Evolutionary conservation across 2,113 vertebrate genomes (phyloP), one percentile per base, ranked within the genome.

Genomic region (Phainopepla nitens): DNA sequence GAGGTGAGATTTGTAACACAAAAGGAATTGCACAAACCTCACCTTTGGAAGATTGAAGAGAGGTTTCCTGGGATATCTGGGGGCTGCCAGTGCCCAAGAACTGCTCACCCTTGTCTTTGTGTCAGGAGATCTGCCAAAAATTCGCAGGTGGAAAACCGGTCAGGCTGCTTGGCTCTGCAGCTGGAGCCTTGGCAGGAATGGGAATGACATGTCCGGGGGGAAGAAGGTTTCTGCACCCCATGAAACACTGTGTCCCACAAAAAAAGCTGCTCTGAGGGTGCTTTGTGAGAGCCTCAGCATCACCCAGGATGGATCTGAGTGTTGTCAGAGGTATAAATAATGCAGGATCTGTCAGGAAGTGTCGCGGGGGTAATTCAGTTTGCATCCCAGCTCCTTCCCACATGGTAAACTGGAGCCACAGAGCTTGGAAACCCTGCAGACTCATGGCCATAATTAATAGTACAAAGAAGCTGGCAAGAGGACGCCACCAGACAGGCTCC

Each of bases 271-370:
- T 79, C 53, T 65, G 72, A 18, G 4, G 60, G 15, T 47, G 28
- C 14, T 75, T 47, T 66, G 42, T 36, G 44, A 60, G 70, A 69
- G 15, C 6, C 19, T 15, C 54, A 65, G 60, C 29, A 36, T 17
- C 29, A 22, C 15, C 21, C 50, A 3, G 7, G 54, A 50, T 7
- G 50, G 50, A 31, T 19, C 65, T 2, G 3, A 53, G 41, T 2
- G 0, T 33, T 28, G 36, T 41, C 57, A 68, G 66, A 85, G 28
- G 49, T 47, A 33, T 41, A 80, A 85, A 44, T 54, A 64, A 68
- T 0, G 1, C 0, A 0, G 42, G 51, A 39, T 3, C 25, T 25
- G 11, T 50, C 11, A 1, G 41, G 79, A 87, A 75, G 28, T 1
- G 7, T 47, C 2, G 5, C 20, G 3, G 5, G 25, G 41, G 15